Percentiles rank a stretch among this genome's conserved stretches.
These are phyloP conservation scores for Leptopilina boulardi DNA, from an alignment of 1,140 invertebrate species.

Conservation along the genomic window DNA sequence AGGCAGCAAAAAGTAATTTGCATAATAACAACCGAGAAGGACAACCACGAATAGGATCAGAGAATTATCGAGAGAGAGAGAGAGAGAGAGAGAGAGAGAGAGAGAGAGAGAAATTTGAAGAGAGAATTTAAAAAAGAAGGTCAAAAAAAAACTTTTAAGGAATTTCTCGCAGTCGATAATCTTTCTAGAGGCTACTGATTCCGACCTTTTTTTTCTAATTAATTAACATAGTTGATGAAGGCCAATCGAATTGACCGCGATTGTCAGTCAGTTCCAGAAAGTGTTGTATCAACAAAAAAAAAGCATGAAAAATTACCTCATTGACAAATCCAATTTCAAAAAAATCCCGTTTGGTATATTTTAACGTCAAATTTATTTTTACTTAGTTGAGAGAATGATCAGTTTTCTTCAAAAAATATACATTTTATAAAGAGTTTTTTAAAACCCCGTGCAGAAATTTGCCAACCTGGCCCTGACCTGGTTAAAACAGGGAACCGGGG, in stretches of 20 bases:
- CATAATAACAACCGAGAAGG: constrained; percentile 32
- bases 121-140: too few relatives aligned
- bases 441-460: too few relatives aligned
- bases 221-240: constrained; percentile 49
- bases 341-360: constrained; percentile 1
- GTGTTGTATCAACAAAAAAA: not conserved
- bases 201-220: constrained; percentile 46
- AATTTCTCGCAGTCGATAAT: constrained; percentile 6
- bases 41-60: constrained; percentile 22
- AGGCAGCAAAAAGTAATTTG: constrained; percentile 22
- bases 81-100: not conserved
- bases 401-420: not conserved
- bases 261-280: not conserved
- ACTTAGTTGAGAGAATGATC: not conserved
- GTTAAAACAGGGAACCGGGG: too few relatives aligned
- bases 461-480: too few relatives aligned
- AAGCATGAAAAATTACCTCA: not conserved
- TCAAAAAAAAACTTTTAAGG: not conserved
- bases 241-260: not conserved
- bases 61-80: constrained; percentile 3
- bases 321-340: constrained; percentile 17
- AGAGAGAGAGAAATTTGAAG: not conserved
- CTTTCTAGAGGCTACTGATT: constrained; percentile 33
- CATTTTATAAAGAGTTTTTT: not conserved
- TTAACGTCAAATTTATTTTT: not conserved